Evolutionary conservation across 2,888 invertebrate genomes (phyloP).

Genomic region (Trichogramma evanescens): DNA sequence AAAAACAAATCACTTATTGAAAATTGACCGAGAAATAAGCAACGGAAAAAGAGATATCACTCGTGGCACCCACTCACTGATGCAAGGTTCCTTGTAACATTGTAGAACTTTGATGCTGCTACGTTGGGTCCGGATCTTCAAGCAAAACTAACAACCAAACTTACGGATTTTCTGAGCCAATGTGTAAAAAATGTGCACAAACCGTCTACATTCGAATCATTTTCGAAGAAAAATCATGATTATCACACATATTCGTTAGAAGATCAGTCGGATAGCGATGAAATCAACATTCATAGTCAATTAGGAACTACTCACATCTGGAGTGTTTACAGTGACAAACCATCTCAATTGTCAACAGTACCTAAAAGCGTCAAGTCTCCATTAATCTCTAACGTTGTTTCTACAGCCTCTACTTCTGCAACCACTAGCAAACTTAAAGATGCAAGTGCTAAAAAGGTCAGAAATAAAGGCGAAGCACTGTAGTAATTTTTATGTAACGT

Average conservation of each 20-base stretch:
- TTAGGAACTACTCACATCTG: conserved; percentile 34
- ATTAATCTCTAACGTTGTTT: conserved; percentile 32
- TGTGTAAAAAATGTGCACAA: conserved; percentile 28
- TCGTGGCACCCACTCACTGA: too few relatives aligned
- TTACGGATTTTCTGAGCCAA: conserved; percentile 38
- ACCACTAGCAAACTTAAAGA: conserved; percentile 39
- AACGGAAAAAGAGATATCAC: too few relatives aligned
- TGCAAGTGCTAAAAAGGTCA: conserved; percentile 41
- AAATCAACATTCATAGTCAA: conserved; percentile 36
- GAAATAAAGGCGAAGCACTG: conserved; percentile 9
- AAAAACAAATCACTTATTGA: too few relatives aligned
- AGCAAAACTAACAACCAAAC: conserved; percentile 37
- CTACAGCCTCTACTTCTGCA: conserved; percentile 27
- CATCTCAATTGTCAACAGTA: conserved; percentile 36
- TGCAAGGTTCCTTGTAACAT: conserved; percentile 25
- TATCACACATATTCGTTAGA: conserved; percentile 32
- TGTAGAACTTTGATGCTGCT: conserved; percentile 43
- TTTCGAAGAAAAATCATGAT: conserved; percentile 37
- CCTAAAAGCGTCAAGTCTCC: conserved; percentile 39
- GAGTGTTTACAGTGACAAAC: conserved; percentile 38
- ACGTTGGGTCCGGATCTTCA: conserved; percentile 41
- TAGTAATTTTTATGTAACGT: neutral
- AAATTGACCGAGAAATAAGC: too few relatives aligned
- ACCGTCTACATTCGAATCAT: conserved; percentile 25
- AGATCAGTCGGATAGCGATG: conserved; percentile 43